These are phyloP conservation scores for Conus betulinus DNA, from an alignment of 1,140 invertebrate species.

Conservation along the genomic window DNA sequence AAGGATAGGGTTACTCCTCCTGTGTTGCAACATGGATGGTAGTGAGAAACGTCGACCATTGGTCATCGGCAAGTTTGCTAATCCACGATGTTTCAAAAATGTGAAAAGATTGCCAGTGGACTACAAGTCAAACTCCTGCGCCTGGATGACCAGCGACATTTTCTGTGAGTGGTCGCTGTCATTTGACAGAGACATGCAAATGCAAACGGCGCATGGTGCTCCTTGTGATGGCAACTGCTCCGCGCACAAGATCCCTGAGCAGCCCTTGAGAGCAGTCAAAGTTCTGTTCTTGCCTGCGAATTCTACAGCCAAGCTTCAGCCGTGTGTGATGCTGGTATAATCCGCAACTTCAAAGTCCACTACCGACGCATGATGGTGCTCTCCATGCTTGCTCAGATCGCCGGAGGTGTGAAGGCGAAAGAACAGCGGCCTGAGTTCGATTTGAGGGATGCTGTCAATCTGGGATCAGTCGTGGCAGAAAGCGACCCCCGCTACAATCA, in stretches of 20 bases:
- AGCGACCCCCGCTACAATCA: neutral
- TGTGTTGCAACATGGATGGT: constrained; percentile 74
- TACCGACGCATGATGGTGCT: neutral
- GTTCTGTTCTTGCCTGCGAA: constrained; percentile 5
- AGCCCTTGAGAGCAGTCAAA: neutral
- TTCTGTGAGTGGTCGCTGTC: constrained; percentile 26
- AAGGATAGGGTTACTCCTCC: constrained; percentile 76
- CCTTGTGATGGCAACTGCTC: constrained; percentile 30
- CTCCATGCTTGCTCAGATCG: neutral
- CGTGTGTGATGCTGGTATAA: neutral
- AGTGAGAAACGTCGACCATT: constrained; percentile 69
- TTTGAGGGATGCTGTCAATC: neutral
- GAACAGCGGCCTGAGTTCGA: neutral
- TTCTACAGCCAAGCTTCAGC: neutral
- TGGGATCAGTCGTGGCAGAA: neutral
- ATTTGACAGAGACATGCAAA: constrained; percentile 23
- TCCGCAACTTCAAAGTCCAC: neutral
- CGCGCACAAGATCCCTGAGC: constrained; percentile 15
- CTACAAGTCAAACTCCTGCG: constrained; percentile 65
- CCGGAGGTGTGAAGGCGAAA: neutral
- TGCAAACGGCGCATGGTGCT: neutral
- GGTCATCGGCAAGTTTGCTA: constrained; percentile 76
- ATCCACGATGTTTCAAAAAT: constrained; percentile 31
- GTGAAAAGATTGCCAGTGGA: constrained; percentile 25
- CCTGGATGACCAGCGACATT: constrained; percentile 28